Conservation (phyloP, 2,888 invertebrate genomes). For the Acrobasis consociella region DNA sequence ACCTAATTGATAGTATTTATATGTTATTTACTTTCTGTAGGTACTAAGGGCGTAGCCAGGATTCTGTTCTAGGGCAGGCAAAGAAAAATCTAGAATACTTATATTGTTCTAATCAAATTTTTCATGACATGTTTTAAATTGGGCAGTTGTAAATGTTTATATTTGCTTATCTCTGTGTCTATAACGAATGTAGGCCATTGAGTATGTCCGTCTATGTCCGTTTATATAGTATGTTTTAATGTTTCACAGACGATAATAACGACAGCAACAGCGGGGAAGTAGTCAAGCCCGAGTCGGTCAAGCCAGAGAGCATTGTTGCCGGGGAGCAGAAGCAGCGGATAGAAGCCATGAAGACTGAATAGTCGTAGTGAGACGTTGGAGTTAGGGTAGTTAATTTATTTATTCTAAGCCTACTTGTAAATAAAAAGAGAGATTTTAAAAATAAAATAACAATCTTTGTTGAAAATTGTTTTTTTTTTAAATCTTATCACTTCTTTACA, state of each 20-base stretch:
- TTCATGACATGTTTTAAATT: too few relatives aligned
- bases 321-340: not conserved
- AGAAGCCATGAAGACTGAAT: constrained; percentile 35
- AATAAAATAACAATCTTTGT: constrained; percentile 32
- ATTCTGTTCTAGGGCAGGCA: too few relatives aligned
- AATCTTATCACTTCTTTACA: too few relatives aligned
- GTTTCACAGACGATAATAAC: constrained; percentile 59
- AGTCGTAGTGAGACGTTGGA: constrained; percentile 48
- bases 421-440: constrained; percentile 36
- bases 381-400: constrained; percentile 38
- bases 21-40: too few relatives aligned
- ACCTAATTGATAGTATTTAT: too few relatives aligned
- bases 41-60: too few relatives aligned
- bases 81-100: too few relatives aligned
- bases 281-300: constrained; percentile 19
- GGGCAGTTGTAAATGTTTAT: too few relatives aligned
- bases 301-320: not conserved
- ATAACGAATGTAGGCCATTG: too few relatives aligned
- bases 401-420: constrained; percentile 40
- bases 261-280: constrained; percentile 39
- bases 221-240: not conserved
- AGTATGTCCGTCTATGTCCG: not conserved
- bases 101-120: too few relatives aligned
- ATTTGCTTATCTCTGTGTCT: too few relatives aligned
- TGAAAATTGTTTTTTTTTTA: not conserved